These are phyloP conservation scores for Ylistrum balloti DNA, from an alignment of 1,140 invertebrate genomes.

Conservation along the genomic window DNA sequence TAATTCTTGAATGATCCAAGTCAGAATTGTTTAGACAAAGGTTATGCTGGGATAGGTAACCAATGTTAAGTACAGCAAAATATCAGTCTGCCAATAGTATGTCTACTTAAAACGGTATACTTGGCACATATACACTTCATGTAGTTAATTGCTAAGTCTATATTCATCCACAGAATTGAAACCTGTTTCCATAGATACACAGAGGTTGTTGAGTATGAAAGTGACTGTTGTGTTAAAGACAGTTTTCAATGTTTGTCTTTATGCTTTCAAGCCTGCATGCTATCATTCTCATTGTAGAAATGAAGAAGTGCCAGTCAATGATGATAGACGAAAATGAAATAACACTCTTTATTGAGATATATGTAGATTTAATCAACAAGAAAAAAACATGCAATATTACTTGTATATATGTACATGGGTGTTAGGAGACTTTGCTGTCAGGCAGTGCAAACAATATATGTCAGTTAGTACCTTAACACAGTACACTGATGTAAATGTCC, in stretches of 20 bases:
- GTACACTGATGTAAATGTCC: neutral
- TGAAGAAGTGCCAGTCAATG: neutral
- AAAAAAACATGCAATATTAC: neutral
- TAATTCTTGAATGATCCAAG: neutral
- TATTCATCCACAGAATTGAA: neutral
- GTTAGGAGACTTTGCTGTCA: neutral
- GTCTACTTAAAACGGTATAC: neutral
- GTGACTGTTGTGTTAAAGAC: neutral
- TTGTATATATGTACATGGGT: neutral
- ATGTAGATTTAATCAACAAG: neutral
- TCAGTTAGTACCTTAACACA: neutral
- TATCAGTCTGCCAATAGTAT: slow-evolving; percentile 12
- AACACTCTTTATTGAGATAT: neutral
- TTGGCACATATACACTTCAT: neutral
- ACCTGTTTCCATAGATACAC: neutral
- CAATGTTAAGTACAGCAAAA: neutral
- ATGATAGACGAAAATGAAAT: neutral
- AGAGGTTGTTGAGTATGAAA: neutral
- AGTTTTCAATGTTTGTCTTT: neutral
- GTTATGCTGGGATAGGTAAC: neutral
- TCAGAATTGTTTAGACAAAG: neutral
- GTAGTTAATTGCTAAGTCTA: slow-evolving; percentile 26
- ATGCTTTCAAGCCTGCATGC: neutral
- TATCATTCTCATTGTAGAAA: neutral
- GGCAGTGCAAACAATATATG: slow-evolving; percentile 1